Evolutionary conservation across 2,113 vertebrate species (phyloP).

Genomic region (Promerops cafer): DNA sequence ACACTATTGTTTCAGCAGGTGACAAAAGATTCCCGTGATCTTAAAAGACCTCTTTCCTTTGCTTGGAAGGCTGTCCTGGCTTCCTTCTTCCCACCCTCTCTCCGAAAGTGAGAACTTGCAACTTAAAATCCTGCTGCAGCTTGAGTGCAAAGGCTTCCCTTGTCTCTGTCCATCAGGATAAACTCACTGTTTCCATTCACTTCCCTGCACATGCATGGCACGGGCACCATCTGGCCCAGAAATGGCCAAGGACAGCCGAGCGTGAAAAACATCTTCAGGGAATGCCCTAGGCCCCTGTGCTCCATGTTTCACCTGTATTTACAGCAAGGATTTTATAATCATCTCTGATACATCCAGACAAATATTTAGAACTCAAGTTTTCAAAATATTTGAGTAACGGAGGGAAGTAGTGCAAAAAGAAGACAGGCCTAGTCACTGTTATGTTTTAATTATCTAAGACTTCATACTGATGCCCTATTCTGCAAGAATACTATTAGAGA

Average conservation of each 20-base stretch:
- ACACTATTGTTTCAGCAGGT: background rate
- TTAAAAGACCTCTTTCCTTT: background rate
- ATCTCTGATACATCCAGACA: background rate
- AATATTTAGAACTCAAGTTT: background rate
- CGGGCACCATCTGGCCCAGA: background rate
- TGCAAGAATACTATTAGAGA: background rate
- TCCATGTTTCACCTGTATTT: background rate
- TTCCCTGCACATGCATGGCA: background rate
- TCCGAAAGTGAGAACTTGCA: background rate
- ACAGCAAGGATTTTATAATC: background rate
- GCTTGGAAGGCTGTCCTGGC: background rate
- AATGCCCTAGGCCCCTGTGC: background rate
- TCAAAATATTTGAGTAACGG: background rate
- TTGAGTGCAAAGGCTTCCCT: background rate
- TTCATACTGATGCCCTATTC: background rate
- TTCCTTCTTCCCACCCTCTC: background rate
- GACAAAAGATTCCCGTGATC: background rate
- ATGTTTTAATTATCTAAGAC: background rate
- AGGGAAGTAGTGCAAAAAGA: background rate
- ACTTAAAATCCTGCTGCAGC: background rate
- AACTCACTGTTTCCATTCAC: background rate
- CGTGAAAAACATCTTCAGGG: background rate
- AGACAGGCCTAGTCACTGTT: background rate
- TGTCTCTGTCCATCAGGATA: background rate
- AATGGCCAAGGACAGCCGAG: background rate